phyloP scores from a whole-genome alignment of 2,888 invertebrate species.

The Caenorhabditis sp. region DNA sequence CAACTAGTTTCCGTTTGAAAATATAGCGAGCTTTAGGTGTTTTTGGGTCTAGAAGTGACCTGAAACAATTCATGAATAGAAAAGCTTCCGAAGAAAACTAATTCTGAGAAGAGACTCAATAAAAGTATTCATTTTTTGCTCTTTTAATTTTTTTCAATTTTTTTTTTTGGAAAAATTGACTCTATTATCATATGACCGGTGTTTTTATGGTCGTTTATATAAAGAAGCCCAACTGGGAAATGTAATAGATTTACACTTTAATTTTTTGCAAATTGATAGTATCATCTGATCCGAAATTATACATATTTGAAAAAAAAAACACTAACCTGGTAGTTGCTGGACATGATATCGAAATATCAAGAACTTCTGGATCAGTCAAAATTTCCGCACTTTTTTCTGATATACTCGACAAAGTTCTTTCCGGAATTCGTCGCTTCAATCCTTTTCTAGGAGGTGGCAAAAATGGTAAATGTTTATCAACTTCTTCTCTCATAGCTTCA shows the following conservation, averaged over 20 bases:
- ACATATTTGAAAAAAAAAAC: too few relatives aligned
- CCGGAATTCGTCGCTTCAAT: slow-evolving; percentile 23
- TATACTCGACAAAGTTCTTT: slow-evolving; percentile 48
- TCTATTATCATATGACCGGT: too few relatives aligned
- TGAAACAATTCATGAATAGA: slow-evolving; percentile 13
- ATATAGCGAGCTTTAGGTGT: slow-evolving; percentile 7
- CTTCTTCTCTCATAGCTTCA: slow-evolving; percentile 27
- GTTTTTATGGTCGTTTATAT: too few relatives aligned
- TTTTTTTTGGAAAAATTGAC: too few relatives aligned
- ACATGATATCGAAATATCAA: slow-evolving; percentile 36
- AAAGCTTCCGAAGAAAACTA: too few relatives aligned
- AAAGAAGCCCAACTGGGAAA: too few relatives aligned
- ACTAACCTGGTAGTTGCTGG: slow-evolving; percentile 33
- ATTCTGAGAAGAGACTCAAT: too few relatives aligned
- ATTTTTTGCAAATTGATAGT: too few relatives aligned
- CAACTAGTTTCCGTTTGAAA: slow-evolving; percentile 33
- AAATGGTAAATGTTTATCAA: slow-evolving; percentile 8
- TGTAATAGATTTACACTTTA: too few relatives aligned
- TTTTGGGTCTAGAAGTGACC: slow-evolving; percentile 26
- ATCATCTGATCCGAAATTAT: too few relatives aligned
- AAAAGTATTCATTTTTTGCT: too few relatives aligned
- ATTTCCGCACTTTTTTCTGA: slow-evolving; percentile 58
- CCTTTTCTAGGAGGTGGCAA: slow-evolving; percentile 13
- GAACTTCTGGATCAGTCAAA: slow-evolving; percentile 34
- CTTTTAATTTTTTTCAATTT: too few relatives aligned